A percentile compares a stretch with the other conserved stretches of the same genome.
These are phyloP conservation scores for Polyergus mexicanus DNA, from an alignment of 1,140 invertebrate species.

Conservation along the genomic window DNA sequence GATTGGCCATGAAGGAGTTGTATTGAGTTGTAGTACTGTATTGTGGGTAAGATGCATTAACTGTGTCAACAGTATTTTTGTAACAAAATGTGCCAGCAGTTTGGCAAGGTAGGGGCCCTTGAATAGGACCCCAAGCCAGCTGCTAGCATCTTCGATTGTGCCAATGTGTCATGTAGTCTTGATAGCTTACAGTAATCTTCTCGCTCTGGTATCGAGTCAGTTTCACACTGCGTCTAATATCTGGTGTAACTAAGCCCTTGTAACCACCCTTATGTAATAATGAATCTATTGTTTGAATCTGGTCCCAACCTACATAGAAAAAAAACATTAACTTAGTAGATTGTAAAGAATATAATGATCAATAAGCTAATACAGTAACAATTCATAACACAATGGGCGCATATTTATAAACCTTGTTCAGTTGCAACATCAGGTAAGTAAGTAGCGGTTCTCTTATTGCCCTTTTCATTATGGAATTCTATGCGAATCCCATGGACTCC, in stretches of 20 bases:
- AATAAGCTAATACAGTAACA: not conserved
- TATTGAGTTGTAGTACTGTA: conserved; percentile 77
- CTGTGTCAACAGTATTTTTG: conserved; percentile 75
- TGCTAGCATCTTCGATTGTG: conserved; percentile 88
- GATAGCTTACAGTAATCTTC: conserved; percentile 94
- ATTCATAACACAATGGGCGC: not conserved
- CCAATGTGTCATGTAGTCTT: conserved; percentile 92
- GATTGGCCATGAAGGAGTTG: conserved; percentile 77
- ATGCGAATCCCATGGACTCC: conserved; percentile 99
- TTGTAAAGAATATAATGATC: not conserved
- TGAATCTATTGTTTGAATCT: conserved; percentile 99
- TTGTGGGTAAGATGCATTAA: conserved; percentile 75
- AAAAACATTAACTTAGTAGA: conserved; percentile 14
- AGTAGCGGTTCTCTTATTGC: conserved; percentile 97
- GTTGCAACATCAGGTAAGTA: conserved; percentile 99
- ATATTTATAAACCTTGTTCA: conserved; percentile 94
- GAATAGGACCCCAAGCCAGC: conserved; percentile 79
- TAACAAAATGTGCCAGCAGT: conserved; percentile 75
- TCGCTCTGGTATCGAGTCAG: conserved; percentile 98
- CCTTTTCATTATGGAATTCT: conserved; percentile 98
- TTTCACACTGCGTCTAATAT: conserved; percentile 95
- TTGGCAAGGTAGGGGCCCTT: conserved; percentile 73
- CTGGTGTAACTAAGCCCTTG: conserved; percentile 95
- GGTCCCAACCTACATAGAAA: conserved; percentile 94
- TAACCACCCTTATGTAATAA: conserved; percentile 99